Conservation (phyloP, 2,113 vertebrate species). For the Isurus oxyrinchus region DNA sequence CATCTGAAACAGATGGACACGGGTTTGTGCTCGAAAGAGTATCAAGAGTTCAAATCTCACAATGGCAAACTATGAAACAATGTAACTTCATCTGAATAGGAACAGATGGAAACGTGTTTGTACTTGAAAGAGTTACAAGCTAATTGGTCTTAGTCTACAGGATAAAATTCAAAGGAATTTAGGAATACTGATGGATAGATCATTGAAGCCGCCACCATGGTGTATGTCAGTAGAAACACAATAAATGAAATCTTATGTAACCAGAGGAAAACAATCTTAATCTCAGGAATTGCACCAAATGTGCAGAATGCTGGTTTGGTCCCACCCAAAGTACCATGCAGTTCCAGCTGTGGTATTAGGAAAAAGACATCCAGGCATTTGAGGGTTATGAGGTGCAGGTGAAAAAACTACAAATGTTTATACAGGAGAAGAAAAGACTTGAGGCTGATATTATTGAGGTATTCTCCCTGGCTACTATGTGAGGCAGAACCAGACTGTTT, state of each 20-base stretch:
- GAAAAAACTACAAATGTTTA: background rate
- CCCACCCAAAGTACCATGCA: background rate
- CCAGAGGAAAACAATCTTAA: background rate
- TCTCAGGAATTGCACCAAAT: background rate
- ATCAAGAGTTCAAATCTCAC: no score
- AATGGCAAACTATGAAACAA: no score
- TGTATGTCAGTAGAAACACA: background rate
- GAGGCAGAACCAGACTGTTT: background rate
- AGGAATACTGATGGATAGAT: background rate
- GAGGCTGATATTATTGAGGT: background rate
- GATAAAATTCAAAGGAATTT: background rate
- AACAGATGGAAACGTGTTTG: no score
- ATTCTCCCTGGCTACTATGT: background rate
- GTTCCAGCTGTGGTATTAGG: background rate
- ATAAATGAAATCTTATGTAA: background rate
- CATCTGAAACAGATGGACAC: no score
- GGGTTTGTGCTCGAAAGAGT: no score
- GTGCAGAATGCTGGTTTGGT: background rate
- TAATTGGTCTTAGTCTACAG: background rate
- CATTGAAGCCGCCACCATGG: background rate
- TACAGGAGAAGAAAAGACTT: background rate
- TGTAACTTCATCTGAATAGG: no score
- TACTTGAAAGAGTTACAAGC: no score
- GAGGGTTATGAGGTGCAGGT: background rate
- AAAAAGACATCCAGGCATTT: background rate